These are phyloP conservation scores for Chironomus tepperi DNA, from an alignment of 1,140 invertebrate species.

Conservation along the genomic window DNA sequence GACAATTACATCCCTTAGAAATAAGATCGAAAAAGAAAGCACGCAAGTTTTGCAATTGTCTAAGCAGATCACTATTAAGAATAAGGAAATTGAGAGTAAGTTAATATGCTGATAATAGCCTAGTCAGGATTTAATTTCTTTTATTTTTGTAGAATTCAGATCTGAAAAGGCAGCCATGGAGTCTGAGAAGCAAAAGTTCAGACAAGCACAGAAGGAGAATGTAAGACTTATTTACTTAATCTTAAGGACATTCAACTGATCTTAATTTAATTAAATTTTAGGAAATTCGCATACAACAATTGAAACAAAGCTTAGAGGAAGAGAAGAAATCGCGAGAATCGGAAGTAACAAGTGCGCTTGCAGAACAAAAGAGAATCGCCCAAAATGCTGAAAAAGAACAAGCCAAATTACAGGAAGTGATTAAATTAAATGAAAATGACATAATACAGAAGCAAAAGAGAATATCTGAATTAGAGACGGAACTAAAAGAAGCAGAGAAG, in stretches of 20 bases:
- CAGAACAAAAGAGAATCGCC: neutral
- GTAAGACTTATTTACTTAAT: neutral
- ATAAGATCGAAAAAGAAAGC: neutral
- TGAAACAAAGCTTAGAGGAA: neutral
- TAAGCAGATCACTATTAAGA: neutral
- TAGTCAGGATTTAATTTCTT: too few species aligned
- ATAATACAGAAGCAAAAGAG: neutral
- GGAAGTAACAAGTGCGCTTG: neutral
- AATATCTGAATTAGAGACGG: neutral
- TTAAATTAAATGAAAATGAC: neutral
- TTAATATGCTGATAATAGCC: too few species aligned
- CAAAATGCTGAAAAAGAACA: slow-evolving; percentile 12
- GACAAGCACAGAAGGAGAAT: neutral
- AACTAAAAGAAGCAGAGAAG: neutral
- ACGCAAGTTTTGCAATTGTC: neutral
- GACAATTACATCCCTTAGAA: neutral
- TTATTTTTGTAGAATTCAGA: neutral
- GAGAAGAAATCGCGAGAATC: neutral
- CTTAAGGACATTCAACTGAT: neutral
- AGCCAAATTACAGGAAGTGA: neutral
- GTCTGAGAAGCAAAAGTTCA: neutral
- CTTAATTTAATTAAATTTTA: neutral
- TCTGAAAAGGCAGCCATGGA: neutral
- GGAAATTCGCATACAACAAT: neutral
- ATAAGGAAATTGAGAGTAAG: neutral